Percentiles rank a stretch among this genome's conserved stretches.
phyloP scores from a whole-genome alignment of 1,140 invertebrate genomes.

The Achatina immaculata region DNA sequence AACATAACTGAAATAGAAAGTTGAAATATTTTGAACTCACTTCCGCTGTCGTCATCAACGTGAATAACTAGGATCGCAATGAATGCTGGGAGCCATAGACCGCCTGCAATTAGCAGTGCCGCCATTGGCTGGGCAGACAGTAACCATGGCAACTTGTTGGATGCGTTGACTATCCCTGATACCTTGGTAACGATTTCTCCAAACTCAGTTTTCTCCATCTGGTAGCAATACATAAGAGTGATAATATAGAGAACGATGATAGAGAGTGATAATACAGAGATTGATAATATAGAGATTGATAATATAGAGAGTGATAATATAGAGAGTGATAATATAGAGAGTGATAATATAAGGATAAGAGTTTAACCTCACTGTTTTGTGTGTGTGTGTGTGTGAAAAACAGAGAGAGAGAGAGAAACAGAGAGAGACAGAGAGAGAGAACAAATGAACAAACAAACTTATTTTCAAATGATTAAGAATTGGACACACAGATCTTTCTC shows the following conservation, averaged over 20 bases:
- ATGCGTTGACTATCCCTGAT: conserved; percentile 36
- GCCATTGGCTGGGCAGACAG: conserved; percentile 40
- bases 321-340: neutral
- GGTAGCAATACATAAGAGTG: neutral
- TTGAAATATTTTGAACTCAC: no score
- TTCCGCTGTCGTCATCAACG: conserved; percentile 44
- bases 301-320: conserved; percentile 10
- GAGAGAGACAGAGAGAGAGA: no score
- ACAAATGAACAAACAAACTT: no score
- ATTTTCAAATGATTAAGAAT: no score
- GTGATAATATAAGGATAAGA: neutral
- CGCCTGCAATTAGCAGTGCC: conserved; percentile 31
- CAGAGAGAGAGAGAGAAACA: no score
- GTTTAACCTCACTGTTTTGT: no score
- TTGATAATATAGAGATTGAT: neutral
- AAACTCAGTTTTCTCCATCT: conserved; percentile 43
- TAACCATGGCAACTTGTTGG: conserved; percentile 45
- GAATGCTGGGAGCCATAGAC: conserved; percentile 41
- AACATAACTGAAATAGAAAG: no score
- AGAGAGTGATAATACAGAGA: conserved; percentile 21
- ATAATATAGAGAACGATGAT: neutral
- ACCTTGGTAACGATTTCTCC: conserved; percentile 42
- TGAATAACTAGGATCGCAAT: conserved; percentile 39
- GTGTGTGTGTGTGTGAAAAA: no score
- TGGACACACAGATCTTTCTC: no score